These are phyloP conservation scores for Hyposoter dolosus DNA, from an alignment of 2,888 invertebrate species.

Conservation along the genomic window DNA sequence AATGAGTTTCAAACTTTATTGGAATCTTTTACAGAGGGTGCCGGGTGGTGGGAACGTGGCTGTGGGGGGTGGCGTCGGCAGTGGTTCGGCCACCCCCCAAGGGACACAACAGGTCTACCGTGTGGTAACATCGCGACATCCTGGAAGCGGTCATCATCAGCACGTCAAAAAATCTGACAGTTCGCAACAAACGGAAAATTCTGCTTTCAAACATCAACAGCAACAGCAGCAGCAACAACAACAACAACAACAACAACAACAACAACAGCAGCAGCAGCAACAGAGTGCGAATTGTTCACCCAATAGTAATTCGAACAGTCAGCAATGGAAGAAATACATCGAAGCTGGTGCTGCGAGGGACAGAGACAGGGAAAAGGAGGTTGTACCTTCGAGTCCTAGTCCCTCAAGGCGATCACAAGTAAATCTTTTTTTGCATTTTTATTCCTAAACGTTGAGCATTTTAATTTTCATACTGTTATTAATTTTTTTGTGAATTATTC, in stretches of 20 bases:
- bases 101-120: constrained; percentile 83
- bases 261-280: constrained; percentile 72
- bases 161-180: constrained; percentile 85
- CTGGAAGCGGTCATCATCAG: constrained; percentile 78
- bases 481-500: neutral
- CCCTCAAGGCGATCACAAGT: constrained; percentile 83
- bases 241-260: constrained; percentile 74
- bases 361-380: constrained; percentile 82
- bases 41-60: constrained; percentile 81
- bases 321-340: constrained; percentile 85
- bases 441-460: neutral
- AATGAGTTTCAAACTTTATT: constrained; percentile 14
- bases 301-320: constrained; percentile 82
- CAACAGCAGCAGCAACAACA: constrained; percentile 76
- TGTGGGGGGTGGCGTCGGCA: constrained; percentile 83
- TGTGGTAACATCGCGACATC: constrained; percentile 81
- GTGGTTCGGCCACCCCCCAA: constrained; percentile 83
- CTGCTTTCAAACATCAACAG: constrained; percentile 84
- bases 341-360: constrained; percentile 83
- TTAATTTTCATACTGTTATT: neutral
- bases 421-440: constrained; percentile 21
- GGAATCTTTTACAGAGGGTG: constrained; percentile 77
- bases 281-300: constrained; percentile 74
- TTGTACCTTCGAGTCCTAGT: constrained; percentile 83
- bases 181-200: constrained; percentile 86